Conservation (phyloP, 1,140 invertebrate genomes). For the Musca domestica region DNA sequence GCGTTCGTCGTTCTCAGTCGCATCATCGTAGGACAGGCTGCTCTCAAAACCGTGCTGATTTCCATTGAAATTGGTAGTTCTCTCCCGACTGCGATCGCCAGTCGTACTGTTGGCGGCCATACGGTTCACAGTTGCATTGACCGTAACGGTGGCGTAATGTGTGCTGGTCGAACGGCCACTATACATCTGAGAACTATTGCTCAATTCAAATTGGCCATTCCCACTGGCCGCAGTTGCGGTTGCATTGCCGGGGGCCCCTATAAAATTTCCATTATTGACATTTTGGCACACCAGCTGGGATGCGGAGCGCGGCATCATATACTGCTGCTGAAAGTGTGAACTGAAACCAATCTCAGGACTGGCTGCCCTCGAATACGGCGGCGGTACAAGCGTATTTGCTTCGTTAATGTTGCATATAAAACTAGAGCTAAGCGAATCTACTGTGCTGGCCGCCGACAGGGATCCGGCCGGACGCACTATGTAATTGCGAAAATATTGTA, state of each 20-base stretch:
- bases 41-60: not conserved
- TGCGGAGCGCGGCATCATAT: slow-evolving; percentile 42
- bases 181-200: not conserved
- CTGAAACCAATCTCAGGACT: slow-evolving; percentile 64
- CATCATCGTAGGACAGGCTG: not conserved
- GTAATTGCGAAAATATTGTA: slow-evolving; percentile 77
- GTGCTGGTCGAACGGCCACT: not conserved
- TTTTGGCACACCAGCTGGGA: slow-evolving; percentile 40
- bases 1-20: not conserved
- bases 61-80: not conserved
- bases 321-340: slow-evolving; percentile 43
- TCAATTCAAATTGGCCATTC: slow-evolving; percentile 27
- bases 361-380: slow-evolving; percentile 75
- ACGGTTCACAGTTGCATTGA: not conserved
- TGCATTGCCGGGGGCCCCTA: slow-evolving; percentile 16
- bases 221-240: slow-evolving; percentile 29
- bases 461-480: slow-evolving; percentile 69
- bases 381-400: slow-evolving; percentile 75
- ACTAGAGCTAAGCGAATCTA: slow-evolving; percentile 78
- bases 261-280: slow-evolving; percentile 24
- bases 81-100: too few species aligned
- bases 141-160: slow-evolving; percentile 5
- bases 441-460: slow-evolving; percentile 75
- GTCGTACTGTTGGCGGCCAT: too few species aligned
- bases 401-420: slow-evolving; percentile 80